Percentiles rank a stretch among this genome's conserved stretches.
These are phyloP conservation scores for Syngnathus floridae DNA, from an alignment of 2,113 vertebrate species.

Conservation along the genomic window DNA sequence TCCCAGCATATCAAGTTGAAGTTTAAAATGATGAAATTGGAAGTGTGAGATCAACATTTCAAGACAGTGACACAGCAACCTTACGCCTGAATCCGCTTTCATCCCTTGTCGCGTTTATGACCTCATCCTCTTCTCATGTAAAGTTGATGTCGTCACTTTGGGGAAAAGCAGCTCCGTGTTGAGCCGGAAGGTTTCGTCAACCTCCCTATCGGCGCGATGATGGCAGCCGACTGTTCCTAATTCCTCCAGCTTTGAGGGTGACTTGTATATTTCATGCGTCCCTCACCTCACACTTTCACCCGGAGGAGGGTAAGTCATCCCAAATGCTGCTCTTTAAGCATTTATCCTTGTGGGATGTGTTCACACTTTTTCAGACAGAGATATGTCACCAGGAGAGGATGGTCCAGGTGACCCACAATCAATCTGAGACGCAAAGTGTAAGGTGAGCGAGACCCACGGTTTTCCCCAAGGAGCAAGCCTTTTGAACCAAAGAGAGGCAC, in stretches of 20 bases:
- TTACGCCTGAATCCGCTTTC: background rate
- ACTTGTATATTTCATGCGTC: conserved; percentile 23
- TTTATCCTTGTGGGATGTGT: conserved; percentile 12
- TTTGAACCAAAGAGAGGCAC: background rate
- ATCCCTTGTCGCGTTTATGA: background rate
- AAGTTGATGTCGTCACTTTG: conserved; percentile 8
- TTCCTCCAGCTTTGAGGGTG: conserved; percentile 35
- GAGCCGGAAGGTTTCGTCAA: background rate
- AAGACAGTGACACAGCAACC: background rate
- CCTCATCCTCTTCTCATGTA: background rate
- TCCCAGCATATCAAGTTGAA: background rate
- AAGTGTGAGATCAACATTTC: background rate
- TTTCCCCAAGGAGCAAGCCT: background rate
- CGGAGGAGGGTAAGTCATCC: conserved; percentile 39
- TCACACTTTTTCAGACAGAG: background rate
- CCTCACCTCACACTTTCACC: conserved; percentile 22
- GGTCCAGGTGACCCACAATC: too few species aligned
- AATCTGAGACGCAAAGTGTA: background rate
- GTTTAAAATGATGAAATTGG: background rate
- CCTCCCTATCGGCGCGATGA: background rate
- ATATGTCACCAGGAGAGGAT: background rate
- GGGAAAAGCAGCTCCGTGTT: background rate
- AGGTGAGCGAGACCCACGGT: background rate
- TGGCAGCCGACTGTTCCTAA: conserved; percentile 26
- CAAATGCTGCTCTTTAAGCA: conserved; percentile 25